Evolutionary conservation across 2,113 vertebrate genomes (phyloP).

Genomic region (Cheilinus undulatus): DNA sequence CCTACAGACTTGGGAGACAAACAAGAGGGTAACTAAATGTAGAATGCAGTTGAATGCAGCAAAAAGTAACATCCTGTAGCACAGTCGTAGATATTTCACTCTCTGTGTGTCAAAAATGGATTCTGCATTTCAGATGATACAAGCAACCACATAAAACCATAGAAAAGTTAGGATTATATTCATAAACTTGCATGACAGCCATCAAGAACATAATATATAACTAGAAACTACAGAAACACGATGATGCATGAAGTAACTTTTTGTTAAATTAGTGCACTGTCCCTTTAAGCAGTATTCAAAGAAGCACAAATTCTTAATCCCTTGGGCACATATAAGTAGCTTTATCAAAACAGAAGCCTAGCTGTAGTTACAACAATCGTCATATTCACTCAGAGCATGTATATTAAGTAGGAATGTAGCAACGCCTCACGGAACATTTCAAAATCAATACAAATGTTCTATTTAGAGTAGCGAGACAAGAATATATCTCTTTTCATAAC

Average conservation of each 20-base stretch:
- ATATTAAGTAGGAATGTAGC: too few species aligned
- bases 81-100: neutral
- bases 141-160: neutral
- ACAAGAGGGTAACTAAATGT: neutral
- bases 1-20: neutral
- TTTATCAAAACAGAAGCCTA: neutral
- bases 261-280: neutral
- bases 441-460: too few species aligned
- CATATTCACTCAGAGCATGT: neutral
- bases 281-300: conserved; percentile 11
- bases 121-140: neutral
- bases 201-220: neutral
- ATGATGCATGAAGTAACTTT: neutral
- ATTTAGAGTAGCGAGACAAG: too few species aligned
- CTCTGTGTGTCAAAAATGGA: neutral
- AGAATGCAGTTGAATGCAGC: neutral
- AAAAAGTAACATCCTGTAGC: neutral
- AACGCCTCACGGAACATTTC: too few species aligned
- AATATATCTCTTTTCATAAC: too few species aligned
- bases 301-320: neutral
- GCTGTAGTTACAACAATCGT: neutral
- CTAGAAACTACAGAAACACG: neutral
- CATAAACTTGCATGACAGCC: neutral
- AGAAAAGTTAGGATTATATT: neutral
- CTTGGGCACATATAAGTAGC: conserved; percentile 1